Evolutionary conservation across 2,113 vertebrate genomes (phyloP).

Genomic region (Drymodes brunneopygia): DNA sequence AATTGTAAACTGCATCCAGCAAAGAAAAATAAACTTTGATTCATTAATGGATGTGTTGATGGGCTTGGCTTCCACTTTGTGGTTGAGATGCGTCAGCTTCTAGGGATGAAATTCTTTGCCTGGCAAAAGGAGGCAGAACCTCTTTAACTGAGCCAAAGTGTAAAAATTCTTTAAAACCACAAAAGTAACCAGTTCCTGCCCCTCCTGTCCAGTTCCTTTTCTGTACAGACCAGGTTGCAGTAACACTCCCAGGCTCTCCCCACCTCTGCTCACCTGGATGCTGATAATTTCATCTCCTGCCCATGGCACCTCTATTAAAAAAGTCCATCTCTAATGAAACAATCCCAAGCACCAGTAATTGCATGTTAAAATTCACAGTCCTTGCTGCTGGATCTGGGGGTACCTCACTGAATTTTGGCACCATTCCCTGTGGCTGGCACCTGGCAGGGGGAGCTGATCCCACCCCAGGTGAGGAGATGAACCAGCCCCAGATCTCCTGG

Average conservation of each 20-base stretch:
- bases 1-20: neutral
- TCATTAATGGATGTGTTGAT: neutral
- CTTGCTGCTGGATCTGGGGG: neutral
- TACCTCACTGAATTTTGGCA: rapidly evolving
- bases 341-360: neutral
- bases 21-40: neutral
- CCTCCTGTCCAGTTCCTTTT: neutral
- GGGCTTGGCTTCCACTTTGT: neutral
- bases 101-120: neutral
- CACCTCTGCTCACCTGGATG: neutral
- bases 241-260: neutral
- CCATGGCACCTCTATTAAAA: neutral
- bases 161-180: rapidly evolving
- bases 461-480: neutral
- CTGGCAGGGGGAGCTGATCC: neutral
- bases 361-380: neutral
- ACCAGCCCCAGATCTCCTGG: neutral
- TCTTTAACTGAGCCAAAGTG: neutral
- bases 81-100: neutral
- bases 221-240: neutral
- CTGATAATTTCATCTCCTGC: neutral
- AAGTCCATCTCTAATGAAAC: neutral
- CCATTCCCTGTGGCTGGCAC: neutral
- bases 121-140: neutral
- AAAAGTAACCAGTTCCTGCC: neutral